These are phyloP conservation scores for Lethrus apterus DNA, from an alignment of 1,140 invertebrate species.

Conservation along the genomic window DNA sequence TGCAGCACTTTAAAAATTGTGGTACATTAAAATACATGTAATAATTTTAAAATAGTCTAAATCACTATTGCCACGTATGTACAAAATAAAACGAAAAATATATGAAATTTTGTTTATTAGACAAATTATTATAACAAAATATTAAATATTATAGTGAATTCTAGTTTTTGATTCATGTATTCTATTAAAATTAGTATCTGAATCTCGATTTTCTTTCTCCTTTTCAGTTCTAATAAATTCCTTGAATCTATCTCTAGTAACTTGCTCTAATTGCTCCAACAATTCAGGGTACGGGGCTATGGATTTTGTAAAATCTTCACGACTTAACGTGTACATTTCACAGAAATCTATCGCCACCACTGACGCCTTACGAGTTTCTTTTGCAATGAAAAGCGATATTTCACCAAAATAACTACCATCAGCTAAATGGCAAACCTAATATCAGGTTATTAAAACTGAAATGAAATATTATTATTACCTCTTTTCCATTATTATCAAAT, in stretches of 20 bases:
- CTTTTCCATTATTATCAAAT: constrained; percentile 48
- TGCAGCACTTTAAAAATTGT: too few species aligned
- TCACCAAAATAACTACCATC: constrained; percentile 33
- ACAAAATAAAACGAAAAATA: too few species aligned
- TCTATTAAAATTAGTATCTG: too few species aligned
- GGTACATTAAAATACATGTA: too few species aligned
- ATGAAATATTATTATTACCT: constrained; percentile 37
- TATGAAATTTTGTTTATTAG: too few species aligned
- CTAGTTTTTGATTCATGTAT: too few species aligned
- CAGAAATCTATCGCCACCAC: constrained; percentile 49
- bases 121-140: too few species aligned
- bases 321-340: constrained; percentile 44
- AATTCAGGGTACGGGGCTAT: constrained; percentile 21
- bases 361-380: constrained; percentile 43
- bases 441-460: neutral
- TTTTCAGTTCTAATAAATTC: too few species aligned
- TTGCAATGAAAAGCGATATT: constrained; percentile 43
- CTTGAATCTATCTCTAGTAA: constrained; percentile 18
- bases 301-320: constrained; percentile 38
- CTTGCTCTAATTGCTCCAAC: constrained; percentile 19
- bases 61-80: too few species aligned
- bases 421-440: constrained; percentile 28
- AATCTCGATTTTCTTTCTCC: too few species aligned
- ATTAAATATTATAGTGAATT: too few species aligned
- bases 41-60: too few species aligned